Evolutionary conservation across 2,113 vertebrate species (phyloP), one percentile per base, ranked within the genome.

Genomic region (Tachysurus vachellii): DNA sequence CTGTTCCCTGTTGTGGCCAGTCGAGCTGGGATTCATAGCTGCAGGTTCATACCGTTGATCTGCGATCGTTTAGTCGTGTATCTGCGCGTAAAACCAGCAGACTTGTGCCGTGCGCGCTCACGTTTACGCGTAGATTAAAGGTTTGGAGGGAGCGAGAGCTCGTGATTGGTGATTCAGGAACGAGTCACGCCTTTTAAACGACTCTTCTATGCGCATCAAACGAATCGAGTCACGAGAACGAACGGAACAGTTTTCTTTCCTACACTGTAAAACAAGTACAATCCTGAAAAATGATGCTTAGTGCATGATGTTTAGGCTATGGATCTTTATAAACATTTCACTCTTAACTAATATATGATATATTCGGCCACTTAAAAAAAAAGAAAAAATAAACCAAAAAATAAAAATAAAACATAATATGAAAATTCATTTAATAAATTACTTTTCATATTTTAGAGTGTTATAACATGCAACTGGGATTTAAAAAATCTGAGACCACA

Each of bases 121-220:
- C 61, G 13, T 83, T 44, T 26, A 66, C 42, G 81, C 59, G 44
- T 61, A 66, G 3, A 66, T 81, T 14, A 62, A 44, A 64, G 80
- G 80, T 64, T 28, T 66, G 44, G 61, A 28, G 57, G 23, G 80
- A 23, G 23, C 21, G 36, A 23, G 56, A n/a, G 81, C 44, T 17
- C 23, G 26, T 66, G 81, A 64, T 66, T 64, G 81, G 59, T 13
- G 81, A 83, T 28, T 83, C 61, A 50, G 50, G 26, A 47, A 50
- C 44, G 61, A 64, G 28, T 64, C 57, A 6, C 19, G 13, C 53
- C 4, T 9, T 76, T 6, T 64, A 82, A 61, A 62, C 21, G 57
- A 82, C 59, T 82, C 56, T 23, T 82, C 28, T 36, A 28, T 36
- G 54, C 21, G 47, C 6, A n/a, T 77, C 47, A 53, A 26, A 53